Base-by-base conservation (phyloP, 2,797 vertebrate genomes). In the Astyanax mexicanus region DNA sequence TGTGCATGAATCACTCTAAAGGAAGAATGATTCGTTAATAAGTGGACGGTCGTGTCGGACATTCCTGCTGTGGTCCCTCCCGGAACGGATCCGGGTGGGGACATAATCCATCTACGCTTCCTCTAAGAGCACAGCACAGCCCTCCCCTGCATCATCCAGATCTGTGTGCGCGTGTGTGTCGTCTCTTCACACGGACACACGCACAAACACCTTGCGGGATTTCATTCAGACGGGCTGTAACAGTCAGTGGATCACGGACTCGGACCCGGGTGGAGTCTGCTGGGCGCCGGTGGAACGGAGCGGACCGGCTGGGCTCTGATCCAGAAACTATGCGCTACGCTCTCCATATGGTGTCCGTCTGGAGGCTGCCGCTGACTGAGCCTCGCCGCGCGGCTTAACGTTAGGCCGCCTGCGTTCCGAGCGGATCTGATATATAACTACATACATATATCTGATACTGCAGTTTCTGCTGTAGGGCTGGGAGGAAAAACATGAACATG, bases 81-180 rank as follows among this genome's bases (percentile, higher is more conserved):
- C 86, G 85, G 81, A 89, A 82, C 85, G 47, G 81, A 87, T 91
- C 90, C 90, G 90, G 89, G 85, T 88, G 88, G 79, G 84, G 83
- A 89, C 90, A 49, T 54, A 83, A 90, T 88, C 86, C 85, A 91
- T 88, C 85, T 84, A 45, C 83, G 80, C 86, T 85, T 76, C 64
- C 79, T 80, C 81, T 77, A 42, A 44, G 51, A 80, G 70, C 84
- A 45, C 75, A 86, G 75, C 80, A n/a, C n/a, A n/a, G n/a, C n/a
- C n/a, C n/a, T n/a, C n/a, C n/a, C 75, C 78, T 75, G 83, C 86
- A 69, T 60, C 74, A 60, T 57, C 72, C 61, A 62, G 27, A n/a
- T n/a, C n/a, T n/a, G n/a, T n/a, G n/a, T n/a, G n/a, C n/a, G n/a
- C n/a, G n/a, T n/a, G n/a, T n/a, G n/a, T n/a, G n/a, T n/a, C n/a